These are phyloP conservation scores for Mesocentrotus franciscanus DNA, from an alignment of 53 echinoderm and acorn worm species.

Conservation along the genomic window DNA sequence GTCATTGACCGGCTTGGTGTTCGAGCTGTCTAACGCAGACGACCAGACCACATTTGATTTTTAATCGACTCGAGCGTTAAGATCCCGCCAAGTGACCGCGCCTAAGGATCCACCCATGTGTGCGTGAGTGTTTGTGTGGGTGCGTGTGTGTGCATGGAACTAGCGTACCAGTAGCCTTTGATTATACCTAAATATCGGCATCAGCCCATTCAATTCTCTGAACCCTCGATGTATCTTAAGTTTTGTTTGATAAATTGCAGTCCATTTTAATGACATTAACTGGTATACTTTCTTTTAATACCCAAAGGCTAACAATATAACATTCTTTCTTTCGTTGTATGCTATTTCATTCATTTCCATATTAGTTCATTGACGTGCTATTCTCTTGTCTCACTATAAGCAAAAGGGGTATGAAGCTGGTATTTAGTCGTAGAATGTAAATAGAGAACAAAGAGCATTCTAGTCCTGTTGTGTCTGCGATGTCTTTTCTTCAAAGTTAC, in stretches of 20 bases:
- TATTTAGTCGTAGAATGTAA: background rate
- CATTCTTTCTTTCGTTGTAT: background rate
- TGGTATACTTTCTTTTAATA: background rate
- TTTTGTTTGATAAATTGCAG: background rate
- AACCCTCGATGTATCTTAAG: background rate
- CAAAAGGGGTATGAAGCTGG: background rate
- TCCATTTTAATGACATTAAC: background rate
- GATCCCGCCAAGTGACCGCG: slow-evolving; percentile 46
- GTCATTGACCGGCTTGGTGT: slow-evolving; percentile 4
- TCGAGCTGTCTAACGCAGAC: background rate
- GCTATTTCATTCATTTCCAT: background rate
- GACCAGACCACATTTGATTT: background rate
- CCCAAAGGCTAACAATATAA: background rate
- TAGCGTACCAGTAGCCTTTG: background rate
- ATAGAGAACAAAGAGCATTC: slow-evolving; percentile 12
- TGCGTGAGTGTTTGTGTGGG: slow-evolving; percentile 18
- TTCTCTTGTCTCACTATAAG: background rate
- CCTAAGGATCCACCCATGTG: background rate
- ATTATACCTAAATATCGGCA: background rate
- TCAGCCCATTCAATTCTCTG: background rate
- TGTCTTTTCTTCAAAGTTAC: slow-evolving; percentile 37
- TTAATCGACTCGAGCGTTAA: background rate
- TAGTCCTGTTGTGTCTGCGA: slow-evolving; percentile 37
- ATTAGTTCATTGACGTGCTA: slow-evolving; percentile 17
- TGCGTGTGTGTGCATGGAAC: background rate